Conservation (phyloP, 2,113 vertebrate species). For the Oncorhynchus masou region DNA sequence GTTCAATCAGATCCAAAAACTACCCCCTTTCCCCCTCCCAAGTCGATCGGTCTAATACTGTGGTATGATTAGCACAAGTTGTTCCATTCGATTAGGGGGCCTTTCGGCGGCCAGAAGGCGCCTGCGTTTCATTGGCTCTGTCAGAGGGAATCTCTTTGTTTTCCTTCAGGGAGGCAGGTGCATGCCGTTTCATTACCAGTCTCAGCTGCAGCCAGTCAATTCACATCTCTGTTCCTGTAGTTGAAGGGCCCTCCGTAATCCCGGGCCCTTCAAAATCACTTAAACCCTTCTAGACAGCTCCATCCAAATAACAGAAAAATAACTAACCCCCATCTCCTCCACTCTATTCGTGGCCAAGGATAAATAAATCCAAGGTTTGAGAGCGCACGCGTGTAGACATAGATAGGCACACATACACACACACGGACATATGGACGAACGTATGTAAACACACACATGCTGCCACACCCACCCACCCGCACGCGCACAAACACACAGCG, state of each 20-base stretch:
- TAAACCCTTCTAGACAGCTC: conserved; percentile 48
- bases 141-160: conserved; percentile 16
- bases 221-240: conserved; percentile 22
- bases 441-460: too few species aligned
- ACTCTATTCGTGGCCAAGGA: conserved; percentile 16
- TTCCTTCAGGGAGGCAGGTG: conserved; percentile 50
- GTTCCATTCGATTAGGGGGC: conserved; percentile 19
- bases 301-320: conserved; percentile 27
- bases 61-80: conserved; percentile 16
- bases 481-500: conserved; percentile 2
- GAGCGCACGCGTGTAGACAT: not conserved
- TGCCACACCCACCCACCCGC: too few species aligned
- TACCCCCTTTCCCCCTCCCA: too few species aligned
- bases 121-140: conserved; percentile 28
- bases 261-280: conserved; percentile 42
- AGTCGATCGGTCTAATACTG: not conserved
- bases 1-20: too few species aligned
- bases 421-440: too few species aligned
- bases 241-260: conserved; percentile 32
- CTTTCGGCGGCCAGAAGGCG: conserved; percentile 11
- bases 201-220: conserved; percentile 34
- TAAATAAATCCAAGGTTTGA: conserved; percentile 49
- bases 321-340: conserved; percentile 2
- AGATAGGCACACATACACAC: too few species aligned
- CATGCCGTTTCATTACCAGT: conserved; percentile 40